phyloP scores from a whole-genome alignment of 2,797 vertebrate genomes.

The Tympanoctomys barrerae region DNA sequence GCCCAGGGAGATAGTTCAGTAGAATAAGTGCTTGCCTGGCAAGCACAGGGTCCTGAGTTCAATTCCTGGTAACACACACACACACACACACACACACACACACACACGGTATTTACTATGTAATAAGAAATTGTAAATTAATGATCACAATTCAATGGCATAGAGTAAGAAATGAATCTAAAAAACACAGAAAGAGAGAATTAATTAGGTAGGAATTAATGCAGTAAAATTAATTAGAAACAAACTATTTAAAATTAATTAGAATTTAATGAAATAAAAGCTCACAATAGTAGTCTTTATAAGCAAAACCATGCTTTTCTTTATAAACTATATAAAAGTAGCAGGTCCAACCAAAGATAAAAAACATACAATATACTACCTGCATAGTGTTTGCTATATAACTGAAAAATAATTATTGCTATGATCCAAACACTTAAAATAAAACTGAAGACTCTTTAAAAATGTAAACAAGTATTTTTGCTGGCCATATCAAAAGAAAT shows the following conservation, averaged over 20 bases:
- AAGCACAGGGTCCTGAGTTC: too few relatives aligned
- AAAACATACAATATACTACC: not conserved
- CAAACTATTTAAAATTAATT: conserved; percentile 19
- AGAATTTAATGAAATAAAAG: conserved; percentile 50
- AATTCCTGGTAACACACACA: too few relatives aligned
- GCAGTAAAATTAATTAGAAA: not conserved
- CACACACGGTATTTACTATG: not conserved
- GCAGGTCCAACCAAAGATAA: not conserved
- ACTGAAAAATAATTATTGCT: not conserved
- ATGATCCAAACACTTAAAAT: not conserved
- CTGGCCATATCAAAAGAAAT: not conserved
- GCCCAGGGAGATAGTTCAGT: too few relatives aligned
- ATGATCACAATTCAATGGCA: not conserved
- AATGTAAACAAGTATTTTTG: not conserved
- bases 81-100: too few relatives aligned
- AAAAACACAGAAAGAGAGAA: not conserved
- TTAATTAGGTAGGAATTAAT: conserved; percentile 12
- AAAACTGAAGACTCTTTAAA: not conserved
- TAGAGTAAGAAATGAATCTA: conserved; percentile 22
- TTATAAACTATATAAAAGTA: conserved; percentile 9
- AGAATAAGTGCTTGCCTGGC: too few relatives aligned
- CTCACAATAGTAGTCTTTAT: not conserved
- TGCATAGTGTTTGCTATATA: not conserved
- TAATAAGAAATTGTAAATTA: conserved; percentile 38
- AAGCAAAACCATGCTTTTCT: conserved; percentile 18